phyloP scores from a whole-genome alignment of 2,113 vertebrate species.

The Megaceryle torquata region DNA sequence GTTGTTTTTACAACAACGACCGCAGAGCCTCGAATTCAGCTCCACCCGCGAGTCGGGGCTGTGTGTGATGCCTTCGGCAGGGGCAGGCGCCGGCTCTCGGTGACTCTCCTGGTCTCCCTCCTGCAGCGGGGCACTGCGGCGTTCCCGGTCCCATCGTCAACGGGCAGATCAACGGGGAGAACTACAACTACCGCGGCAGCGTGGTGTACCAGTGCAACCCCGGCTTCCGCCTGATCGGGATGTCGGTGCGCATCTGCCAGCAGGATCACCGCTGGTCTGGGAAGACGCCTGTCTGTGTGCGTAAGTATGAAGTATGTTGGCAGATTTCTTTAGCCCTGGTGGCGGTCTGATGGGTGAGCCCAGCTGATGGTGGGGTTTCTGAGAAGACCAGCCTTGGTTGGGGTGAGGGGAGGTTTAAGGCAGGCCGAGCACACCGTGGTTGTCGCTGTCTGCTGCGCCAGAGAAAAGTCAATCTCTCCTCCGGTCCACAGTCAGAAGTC shows the following conservation, averaged over 20 bases:
- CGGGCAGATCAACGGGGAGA: constrained; percentile 93
- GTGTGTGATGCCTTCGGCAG: accelerated
- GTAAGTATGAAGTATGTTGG: constrained; percentile 80
- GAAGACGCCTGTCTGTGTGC: constrained; percentile 92
- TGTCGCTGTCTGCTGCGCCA: not conserved
- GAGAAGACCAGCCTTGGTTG: not conserved
- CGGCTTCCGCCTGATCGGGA: constrained; percentile 94
- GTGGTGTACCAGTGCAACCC: constrained; percentile 96
- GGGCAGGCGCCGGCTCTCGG: accelerated
- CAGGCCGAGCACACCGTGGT: not conserved
- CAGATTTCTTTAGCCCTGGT: not conserved
- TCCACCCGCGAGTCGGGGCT: accelerated
- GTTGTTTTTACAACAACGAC: not conserved
- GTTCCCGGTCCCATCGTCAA: constrained; percentile 92
- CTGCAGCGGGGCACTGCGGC: constrained; percentile 90
- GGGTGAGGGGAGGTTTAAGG: not conserved
- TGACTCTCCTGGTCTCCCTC: not conserved
- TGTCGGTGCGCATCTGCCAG: constrained; percentile 96
- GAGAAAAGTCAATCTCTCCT: not conserved
- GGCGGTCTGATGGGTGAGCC: accelerated
- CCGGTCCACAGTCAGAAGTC: not conserved
- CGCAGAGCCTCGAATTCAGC: accelerated
- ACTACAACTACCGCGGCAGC: constrained; percentile 94
- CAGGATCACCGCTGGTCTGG: constrained; percentile 98
- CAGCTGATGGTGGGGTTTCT: not conserved